These are phyloP conservation scores for Rotaria socialis DNA, from an alignment of 2,888 invertebrate genomes.

Conservation along the genomic window DNA sequence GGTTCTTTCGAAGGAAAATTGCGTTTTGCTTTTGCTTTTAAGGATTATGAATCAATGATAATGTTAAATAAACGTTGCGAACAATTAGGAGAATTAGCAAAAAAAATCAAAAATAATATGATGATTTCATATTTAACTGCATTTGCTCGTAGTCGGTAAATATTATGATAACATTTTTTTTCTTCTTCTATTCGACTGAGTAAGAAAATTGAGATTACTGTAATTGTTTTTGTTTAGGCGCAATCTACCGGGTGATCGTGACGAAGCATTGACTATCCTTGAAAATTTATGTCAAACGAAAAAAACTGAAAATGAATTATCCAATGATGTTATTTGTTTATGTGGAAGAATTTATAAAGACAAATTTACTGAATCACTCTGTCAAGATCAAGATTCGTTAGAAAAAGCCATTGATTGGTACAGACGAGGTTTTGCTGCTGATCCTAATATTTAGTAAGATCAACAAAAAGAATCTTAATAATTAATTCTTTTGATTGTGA, in stretches of 20 bases:
- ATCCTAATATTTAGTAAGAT: conserved; percentile 33
- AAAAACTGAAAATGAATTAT: conserved; percentile 79
- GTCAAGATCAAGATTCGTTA: conserved; percentile 78
- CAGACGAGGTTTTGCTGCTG: conserved; percentile 17
- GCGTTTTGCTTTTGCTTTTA: neutral
- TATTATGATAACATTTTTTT: neutral
- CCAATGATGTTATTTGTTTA: conserved; percentile 92
- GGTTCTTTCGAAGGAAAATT: neutral
- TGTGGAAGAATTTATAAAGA: conserved; percentile 87
- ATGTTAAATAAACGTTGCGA: conserved; percentile 77
- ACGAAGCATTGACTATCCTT: conserved; percentile 84
- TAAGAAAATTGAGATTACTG: no score
- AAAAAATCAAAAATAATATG: conserved; percentile 78
- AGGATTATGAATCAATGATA: conserved; percentile 94
- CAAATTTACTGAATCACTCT: conserved; percentile 90
- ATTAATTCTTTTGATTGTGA: neutral
- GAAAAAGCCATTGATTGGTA: conserved; percentile 73
- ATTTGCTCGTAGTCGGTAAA: conserved; percentile 83
- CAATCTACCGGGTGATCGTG: conserved; percentile 86
- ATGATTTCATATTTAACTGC: conserved; percentile 88
- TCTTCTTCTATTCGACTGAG: no score
- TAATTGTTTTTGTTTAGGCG: conserved; percentile 64
- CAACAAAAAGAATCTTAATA: neutral
- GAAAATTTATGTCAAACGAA: conserved; percentile 66
- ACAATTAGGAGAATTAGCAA: conserved; percentile 3